phyloP scores from a whole-genome alignment of 2,113 vertebrate genomes.

The Rallus limicola region DNA sequence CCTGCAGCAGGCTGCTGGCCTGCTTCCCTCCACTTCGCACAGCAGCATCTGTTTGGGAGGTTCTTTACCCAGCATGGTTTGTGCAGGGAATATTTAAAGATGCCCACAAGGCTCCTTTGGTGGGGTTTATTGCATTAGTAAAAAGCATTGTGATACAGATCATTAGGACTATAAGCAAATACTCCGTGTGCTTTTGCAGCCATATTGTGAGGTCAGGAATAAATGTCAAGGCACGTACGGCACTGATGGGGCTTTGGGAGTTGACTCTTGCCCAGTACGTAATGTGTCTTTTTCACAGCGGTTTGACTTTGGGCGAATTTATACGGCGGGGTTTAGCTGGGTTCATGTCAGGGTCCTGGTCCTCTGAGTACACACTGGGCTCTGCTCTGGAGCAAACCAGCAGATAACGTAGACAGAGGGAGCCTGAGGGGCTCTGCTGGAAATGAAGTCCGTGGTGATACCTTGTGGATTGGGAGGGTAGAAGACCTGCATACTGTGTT shows the following conservation, averaged over 20 bases:
- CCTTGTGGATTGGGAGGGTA: background rate
- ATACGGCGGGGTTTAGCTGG: fast-evolving
- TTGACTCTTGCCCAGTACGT: fast-evolving
- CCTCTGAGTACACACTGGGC: background rate
- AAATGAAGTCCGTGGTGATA: background rate
- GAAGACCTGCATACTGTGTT: background rate
- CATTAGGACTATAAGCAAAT: background rate
- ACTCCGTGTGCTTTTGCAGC: background rate
- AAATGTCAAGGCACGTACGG: fast-evolving
- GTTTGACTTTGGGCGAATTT: background rate
- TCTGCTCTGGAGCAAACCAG: background rate
- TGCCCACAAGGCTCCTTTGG: background rate
- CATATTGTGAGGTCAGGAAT: fast-evolving
- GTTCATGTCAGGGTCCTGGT: background rate
- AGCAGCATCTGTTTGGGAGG: background rate
- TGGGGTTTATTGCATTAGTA: background rate
- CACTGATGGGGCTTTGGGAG: background rate
- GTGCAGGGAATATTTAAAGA: conserved; percentile 17
- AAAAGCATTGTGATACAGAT: background rate
- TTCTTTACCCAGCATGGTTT: background rate
- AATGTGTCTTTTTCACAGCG: background rate
- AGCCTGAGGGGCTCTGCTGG: background rate
- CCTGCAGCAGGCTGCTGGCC: background rate
- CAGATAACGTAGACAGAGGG: background rate
- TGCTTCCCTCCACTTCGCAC: fast-evolving